A percentile compares a stretch with the other conserved stretches of the same genome.
Conservation (phyloP, 2,113 vertebrate genomes). For the Xenus cinereus region DNA sequence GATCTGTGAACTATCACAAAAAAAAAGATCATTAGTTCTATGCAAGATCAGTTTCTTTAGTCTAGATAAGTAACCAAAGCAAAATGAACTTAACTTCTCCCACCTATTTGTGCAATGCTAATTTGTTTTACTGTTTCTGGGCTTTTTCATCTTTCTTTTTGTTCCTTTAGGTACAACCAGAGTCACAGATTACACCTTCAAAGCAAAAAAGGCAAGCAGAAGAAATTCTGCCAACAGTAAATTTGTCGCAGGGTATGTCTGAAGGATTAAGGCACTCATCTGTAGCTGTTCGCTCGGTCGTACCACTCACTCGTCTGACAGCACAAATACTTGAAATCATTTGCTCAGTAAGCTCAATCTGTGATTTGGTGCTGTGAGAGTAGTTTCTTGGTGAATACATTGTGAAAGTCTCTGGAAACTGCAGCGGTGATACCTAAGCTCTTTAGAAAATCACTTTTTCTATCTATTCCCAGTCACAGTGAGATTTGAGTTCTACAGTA, state of each 20-base stretch:
- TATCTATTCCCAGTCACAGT: background rate
- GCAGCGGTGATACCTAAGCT: background rate
- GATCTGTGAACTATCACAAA: background rate
- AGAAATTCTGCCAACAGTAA: background rate
- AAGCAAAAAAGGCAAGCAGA: slow-evolving; percentile 67
- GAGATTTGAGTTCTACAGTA: background rate
- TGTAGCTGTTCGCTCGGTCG: background rate
- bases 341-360: background rate
- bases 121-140: background rate
- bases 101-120: background rate
- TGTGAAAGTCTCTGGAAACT: background rate
- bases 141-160: background rate
- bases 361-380: background rate
- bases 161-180: slow-evolving; percentile 8
- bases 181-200: background rate
- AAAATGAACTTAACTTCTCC: background rate
- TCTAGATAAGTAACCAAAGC: background rate
- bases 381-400: background rate
- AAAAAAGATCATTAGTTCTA: background rate
- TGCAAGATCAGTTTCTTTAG: background rate
- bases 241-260: slow-evolving; percentile 50
- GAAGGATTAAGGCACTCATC: background rate
- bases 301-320: background rate
- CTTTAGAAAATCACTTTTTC: background rate
- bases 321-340: background rate